phyloP scores from a whole-genome alignment of 1,140 invertebrate genomes.

The Cataglyphis hispanica region DNA sequence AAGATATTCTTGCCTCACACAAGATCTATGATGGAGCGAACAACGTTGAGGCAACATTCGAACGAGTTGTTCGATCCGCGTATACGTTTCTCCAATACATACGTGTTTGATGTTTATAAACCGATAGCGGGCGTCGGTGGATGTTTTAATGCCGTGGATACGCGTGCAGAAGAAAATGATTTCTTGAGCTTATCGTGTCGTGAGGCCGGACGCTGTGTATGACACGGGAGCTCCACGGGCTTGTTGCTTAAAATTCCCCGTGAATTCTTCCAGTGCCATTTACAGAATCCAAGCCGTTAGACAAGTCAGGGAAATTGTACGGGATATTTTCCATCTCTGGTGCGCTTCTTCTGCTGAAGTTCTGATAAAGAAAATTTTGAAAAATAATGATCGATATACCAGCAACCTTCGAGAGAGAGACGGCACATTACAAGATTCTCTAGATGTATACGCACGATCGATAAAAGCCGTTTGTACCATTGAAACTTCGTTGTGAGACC shows the following conservation, averaged over 20 bases:
- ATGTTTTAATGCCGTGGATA: constrained; percentile 19
- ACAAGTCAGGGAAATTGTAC: background rate
- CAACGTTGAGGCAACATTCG: background rate
- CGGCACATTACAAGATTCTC: background rate
- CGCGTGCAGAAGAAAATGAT: constrained; percentile 7
- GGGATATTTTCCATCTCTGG: background rate
- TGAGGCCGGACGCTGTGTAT: constrained; percentile 86
- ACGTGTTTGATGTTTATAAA: constrained; percentile 56
- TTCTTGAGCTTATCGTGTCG: constrained; percentile 69
- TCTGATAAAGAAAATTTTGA: background rate
- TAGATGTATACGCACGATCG: constrained; percentile 23
- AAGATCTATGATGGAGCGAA: background rate
- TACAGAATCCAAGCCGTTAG: constrained; percentile 84
- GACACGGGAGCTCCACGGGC: constrained; percentile 87
- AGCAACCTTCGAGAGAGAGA: constrained; percentile 6
- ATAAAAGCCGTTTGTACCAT: background rate
- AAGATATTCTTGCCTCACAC: constrained; percentile 13
- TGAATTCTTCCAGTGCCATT: constrained; percentile 88
- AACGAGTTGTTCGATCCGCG: constrained; percentile 4
- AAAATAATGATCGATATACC: constrained; percentile 25
- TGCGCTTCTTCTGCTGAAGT: background rate
- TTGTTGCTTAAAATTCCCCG: constrained; percentile 84
- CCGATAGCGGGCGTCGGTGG: constrained; percentile 22
- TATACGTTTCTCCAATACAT: constrained; percentile 43
- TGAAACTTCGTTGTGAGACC: constrained; percentile 10